A percentile compares a stretch with the other conserved stretches of the same genome.
Conservation (phyloP, 2,113 vertebrate species). For the Corythaixoides concolor region DNA sequence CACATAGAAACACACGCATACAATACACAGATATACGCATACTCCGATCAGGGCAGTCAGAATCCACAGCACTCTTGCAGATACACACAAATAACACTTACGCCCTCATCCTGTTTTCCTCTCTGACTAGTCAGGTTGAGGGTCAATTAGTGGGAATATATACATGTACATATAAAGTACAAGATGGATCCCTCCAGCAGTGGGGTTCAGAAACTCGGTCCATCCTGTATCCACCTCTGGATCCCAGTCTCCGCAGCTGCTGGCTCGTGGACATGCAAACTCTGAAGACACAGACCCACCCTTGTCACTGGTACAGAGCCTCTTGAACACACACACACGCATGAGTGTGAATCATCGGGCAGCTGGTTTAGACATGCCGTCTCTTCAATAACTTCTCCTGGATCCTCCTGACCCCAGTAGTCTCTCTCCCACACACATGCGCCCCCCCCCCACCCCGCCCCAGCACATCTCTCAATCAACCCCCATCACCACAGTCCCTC, state of each 20-base stretch:
- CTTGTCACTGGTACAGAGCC: not conserved
- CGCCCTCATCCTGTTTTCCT: not conserved
- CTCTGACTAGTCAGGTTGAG: not conserved
- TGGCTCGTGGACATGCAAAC: not conserved
- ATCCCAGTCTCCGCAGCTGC: not conserved
- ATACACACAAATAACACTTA: not conserved
- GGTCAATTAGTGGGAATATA: not conserved
- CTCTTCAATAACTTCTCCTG: not conserved
- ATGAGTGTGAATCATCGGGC: not conserved
- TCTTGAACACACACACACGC: accelerated
- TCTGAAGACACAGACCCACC: not conserved
- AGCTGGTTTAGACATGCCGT: not conserved
- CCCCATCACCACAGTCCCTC: not conserved
- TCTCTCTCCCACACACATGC: not conserved
- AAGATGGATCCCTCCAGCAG: not conserved
- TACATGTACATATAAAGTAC: not conserved
- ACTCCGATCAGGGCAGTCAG: not conserved
- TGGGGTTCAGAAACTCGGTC: accelerated
- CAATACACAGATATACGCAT: not conserved
- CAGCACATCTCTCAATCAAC: not conserved
- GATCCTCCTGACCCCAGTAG: not conserved
- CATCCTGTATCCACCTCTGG: not conserved
- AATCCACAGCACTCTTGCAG: not conserved
- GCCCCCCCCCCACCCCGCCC: no score
- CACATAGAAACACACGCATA: accelerated